Conservation (phyloP, 2,113 vertebrate genomes). For the Pelobates fuscus region DNA sequence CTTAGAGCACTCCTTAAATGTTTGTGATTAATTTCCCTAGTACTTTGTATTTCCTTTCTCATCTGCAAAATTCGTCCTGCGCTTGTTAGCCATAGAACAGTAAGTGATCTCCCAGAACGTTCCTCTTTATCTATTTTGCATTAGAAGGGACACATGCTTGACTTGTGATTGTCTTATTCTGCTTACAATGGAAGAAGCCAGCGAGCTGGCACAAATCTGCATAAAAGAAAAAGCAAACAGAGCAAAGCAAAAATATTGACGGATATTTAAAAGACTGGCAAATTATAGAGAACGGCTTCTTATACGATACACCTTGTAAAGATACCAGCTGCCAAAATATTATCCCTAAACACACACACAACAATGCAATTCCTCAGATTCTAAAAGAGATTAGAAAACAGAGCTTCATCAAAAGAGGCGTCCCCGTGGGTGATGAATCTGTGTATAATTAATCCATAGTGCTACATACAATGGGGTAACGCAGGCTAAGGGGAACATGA, state of each 20-base stretch:
- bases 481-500: too few species aligned
- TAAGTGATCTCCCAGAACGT: slow-evolving; percentile 34
- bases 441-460: too few species aligned
- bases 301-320: slow-evolving; percentile 19
- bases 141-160: slow-evolving; percentile 43
- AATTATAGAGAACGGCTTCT: slow-evolving; percentile 23
- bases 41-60: too few species aligned
- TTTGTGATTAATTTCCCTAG: too few species aligned
- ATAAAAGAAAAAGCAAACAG: slow-evolving; percentile 22
- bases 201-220: slow-evolving; percentile 46
- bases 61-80: too few species aligned
- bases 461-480: too few species aligned
- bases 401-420: not conserved
- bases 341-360: slow-evolving; percentile 1
- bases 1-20: too few species aligned
- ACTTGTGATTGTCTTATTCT: slow-evolving; percentile 48
- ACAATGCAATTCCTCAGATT: not conserved
- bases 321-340: slow-evolving; percentile 43
- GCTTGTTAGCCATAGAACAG: not conserved
- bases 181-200: slow-evolving; percentile 30
- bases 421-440: too few species aligned
- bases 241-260: slow-evolving; percentile 25
- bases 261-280: slow-evolving; percentile 35
- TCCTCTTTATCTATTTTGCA: slow-evolving; percentile 45
- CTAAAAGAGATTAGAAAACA: not conserved